Percentiles rank a stretch among this genome's conserved stretches.
phyloP scores from a whole-genome alignment of 2,888 invertebrate species.

The Phragmatobia fuliginosa region DNA sequence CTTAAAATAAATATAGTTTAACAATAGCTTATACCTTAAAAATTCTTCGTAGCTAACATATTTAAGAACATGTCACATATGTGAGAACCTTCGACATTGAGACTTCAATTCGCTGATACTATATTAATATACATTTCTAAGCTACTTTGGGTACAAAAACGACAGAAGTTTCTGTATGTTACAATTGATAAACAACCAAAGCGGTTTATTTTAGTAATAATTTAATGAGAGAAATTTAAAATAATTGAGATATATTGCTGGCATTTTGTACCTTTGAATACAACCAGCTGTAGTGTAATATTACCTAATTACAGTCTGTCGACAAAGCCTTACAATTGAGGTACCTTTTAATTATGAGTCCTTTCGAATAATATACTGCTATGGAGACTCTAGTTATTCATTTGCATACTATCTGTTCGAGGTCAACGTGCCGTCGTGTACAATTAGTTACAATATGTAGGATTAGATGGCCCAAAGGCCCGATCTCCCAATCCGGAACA shows the following conservation, averaged over 20 bases:
- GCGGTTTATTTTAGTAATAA: background rate
- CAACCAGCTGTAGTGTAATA: conserved; percentile 24
- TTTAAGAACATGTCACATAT: background rate
- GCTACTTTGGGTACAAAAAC: background rate
- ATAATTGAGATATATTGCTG: background rate
- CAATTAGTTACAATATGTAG: conserved; percentile 48
- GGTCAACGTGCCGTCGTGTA: conserved; percentile 46
- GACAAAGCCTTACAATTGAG: conserved; percentile 36
- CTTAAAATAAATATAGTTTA: too few species aligned
- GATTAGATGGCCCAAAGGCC: conserved; percentile 45
- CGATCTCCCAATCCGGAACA: conserved; percentile 47
- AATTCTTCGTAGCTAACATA: background rate
- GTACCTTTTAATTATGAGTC: conserved; percentile 44
- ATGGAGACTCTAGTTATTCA: conserved; percentile 42
- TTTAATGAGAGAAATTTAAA: conserved; percentile 6
- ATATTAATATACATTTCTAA: background rate
- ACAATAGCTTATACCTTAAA: background rate
- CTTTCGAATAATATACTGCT: conserved; percentile 36
- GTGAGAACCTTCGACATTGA: background rate
- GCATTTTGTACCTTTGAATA: background rate
- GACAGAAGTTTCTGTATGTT: background rate
- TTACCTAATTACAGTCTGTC: conserved; percentile 33
- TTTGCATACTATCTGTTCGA: conserved; percentile 51
- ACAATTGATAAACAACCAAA: background rate
- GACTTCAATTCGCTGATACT: too few species aligned